These are phyloP conservation scores for Enteromius viviparus DNA, from an alignment of 2,797 vertebrate genomes.

Conservation along the genomic window DNA sequence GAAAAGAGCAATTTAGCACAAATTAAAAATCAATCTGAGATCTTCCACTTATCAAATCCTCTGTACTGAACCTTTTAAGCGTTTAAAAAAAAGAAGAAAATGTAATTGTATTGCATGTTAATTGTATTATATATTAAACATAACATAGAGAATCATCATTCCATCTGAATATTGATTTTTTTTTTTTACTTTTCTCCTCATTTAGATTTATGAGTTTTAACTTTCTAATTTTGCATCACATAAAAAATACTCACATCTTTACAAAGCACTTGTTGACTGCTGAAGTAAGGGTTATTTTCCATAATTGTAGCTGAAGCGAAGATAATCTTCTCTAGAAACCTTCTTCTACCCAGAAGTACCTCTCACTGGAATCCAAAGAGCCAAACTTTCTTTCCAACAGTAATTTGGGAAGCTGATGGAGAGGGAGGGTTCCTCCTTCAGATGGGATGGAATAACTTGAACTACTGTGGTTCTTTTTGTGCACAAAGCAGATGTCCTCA, in stretches of 20 bases:
- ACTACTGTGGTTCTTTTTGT: constrained; percentile 70
- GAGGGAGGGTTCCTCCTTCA: constrained; percentile 68
- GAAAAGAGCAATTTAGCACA: constrained; percentile 19
- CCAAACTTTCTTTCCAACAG: constrained; percentile 69
- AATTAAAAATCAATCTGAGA: not conserved
- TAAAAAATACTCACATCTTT: constrained; percentile 78
- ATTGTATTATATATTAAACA: not conserved
- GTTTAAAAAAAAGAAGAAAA: not conserved
- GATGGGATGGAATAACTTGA: constrained; percentile 76
- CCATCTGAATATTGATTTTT: not conserved
- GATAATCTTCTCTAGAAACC: constrained; percentile 65
- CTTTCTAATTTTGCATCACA: not conserved
- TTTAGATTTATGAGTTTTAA: not conserved
- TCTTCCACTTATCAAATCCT: not conserved
- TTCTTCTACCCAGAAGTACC: constrained; percentile 65
- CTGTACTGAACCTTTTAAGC: not conserved
- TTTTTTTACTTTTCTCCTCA: not conserved
- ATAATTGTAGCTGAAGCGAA: constrained; percentile 69
- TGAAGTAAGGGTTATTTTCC: constrained; percentile 72
- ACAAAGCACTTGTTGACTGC: constrained; percentile 78
- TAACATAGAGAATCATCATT: not conserved
- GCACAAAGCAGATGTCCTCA: constrained; percentile 69
- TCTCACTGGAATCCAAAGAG: constrained; percentile 63
- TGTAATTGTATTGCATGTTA: not conserved
- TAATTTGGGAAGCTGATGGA: constrained; percentile 74